These are phyloP conservation scores for Zaprionus taronus DNA, from an alignment of 1,140 invertebrate genomes.

Conservation along the genomic window DNA sequence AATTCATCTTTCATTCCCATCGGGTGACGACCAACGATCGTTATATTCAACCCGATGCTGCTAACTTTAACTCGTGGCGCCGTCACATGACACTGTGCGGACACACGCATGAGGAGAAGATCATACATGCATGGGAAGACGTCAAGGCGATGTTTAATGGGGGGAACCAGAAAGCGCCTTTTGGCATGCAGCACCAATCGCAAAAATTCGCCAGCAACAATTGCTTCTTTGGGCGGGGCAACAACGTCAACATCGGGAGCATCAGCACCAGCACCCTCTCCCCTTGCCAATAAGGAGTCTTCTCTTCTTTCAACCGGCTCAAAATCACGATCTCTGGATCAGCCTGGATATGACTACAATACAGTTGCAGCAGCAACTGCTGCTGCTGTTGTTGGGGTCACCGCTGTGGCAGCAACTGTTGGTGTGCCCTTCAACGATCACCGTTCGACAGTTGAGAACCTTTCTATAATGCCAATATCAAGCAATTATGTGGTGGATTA, in stretches of 20 bases:
- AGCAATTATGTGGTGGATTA: constrained; percentile 88
- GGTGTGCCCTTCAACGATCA: constrained; percentile 86
- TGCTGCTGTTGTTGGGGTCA: constrained; percentile 70
- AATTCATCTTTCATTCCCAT: constrained; percentile 99
- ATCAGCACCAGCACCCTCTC: neutral
- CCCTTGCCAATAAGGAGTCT: constrained; percentile 19
- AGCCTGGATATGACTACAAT: constrained; percentile 66
- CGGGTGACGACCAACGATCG: constrained; percentile 92
- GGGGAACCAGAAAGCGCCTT: constrained; percentile 95
- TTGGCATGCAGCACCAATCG: constrained; percentile 78
- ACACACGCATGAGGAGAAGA: constrained; percentile 90
- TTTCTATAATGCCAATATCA: constrained; percentile 85
- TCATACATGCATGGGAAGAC: constrained; percentile 94
- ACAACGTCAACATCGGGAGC: neutral
- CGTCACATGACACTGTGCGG: constrained; percentile 96
- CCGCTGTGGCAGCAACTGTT: constrained; percentile 78
- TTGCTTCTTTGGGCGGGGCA: neutral
- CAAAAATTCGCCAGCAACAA: constrained; percentile 12
- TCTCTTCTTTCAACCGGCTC: neutral
- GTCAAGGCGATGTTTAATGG: constrained; percentile 99
- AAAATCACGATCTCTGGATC: constrained; percentile 37
- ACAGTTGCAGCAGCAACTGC: constrained; percentile 62
- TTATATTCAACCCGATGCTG: constrained; percentile 97
- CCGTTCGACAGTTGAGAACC: constrained; percentile 84
- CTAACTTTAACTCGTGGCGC: constrained; percentile 99